Evolutionary conservation across 2,888 invertebrate genomes (phyloP).

Genomic region (Anthophora plumipes): DNA sequence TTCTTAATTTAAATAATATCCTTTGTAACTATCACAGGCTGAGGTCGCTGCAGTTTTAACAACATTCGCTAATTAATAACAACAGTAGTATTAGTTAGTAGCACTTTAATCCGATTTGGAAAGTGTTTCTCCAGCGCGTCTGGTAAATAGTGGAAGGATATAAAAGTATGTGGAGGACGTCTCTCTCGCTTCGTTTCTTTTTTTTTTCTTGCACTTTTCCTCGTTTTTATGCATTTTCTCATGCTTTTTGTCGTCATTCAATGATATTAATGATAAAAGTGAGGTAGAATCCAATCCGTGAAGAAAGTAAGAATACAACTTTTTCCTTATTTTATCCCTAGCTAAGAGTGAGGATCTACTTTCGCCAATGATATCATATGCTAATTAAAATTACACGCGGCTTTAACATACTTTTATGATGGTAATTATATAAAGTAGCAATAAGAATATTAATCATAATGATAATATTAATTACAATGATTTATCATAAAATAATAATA

Average conservation of each 20-base stretch:
- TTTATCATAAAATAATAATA: slow-evolving; percentile 63
- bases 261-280: slow-evolving; percentile 73
- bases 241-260: slow-evolving; percentile 26
- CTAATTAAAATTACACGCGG: slow-evolving; percentile 81
- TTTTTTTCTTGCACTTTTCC: slow-evolving; percentile 22
- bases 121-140: slow-evolving; percentile 42
- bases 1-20: slow-evolving; percentile 83
- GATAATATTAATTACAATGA: slow-evolving; percentile 66
- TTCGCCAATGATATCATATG: slow-evolving; percentile 78
- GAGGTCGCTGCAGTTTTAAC: slow-evolving; percentile 82
- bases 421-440: slow-evolving; percentile 55
- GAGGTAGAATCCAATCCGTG: slow-evolving; percentile 82
- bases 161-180: slow-evolving; percentile 54
- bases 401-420: slow-evolving; percentile 76
- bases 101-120: slow-evolving; percentile 46
- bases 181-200: slow-evolving; percentile 24
- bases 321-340: slow-evolving; percentile 64
- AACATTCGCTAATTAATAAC: slow-evolving; percentile 53
- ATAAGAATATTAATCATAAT: slow-evolving; percentile 51
- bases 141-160: slow-evolving; percentile 55
- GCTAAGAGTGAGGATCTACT: slow-evolving; percentile 83
- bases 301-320: slow-evolving; percentile 59
- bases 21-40: slow-evolving; percentile 84
- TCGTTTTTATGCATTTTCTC: neutral
- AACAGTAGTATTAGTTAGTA: slow-evolving; percentile 30